Evolutionary conservation across 2,113 vertebrate species (phyloP).

Genomic region (Rhinoptilus africanus): DNA sequence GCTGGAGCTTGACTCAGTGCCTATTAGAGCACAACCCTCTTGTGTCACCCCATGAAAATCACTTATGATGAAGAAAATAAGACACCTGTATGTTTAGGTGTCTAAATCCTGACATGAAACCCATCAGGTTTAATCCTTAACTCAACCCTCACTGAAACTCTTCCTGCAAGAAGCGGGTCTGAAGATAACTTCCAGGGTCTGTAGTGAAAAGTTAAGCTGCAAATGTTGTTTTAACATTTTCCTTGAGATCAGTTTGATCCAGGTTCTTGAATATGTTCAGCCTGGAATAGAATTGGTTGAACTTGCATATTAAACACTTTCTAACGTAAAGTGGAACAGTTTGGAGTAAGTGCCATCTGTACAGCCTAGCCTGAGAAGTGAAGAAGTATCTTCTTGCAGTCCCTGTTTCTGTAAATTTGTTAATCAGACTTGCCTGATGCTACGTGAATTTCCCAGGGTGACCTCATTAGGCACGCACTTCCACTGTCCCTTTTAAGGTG

Average conservation of each 20-base stretch:
- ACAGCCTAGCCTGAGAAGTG: neutral
- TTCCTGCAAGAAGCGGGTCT: neutral
- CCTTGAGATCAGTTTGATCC: neutral
- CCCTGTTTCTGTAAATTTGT: neutral
- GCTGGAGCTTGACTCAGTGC: neutral
- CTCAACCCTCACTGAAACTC: neutral
- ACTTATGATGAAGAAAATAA: neutral
- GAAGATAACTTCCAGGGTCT: neutral
- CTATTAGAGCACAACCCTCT: neutral
- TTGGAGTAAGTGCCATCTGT: slow-evolving; percentile 13
- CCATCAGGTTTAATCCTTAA: neutral
- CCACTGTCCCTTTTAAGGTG: neutral
- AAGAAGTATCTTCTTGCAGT: neutral
- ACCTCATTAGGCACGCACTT: neutral
- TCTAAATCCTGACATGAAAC: neutral
- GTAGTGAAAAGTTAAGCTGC: neutral
- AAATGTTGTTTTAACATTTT: neutral
- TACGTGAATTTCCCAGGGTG: neutral
- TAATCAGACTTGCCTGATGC: neutral
- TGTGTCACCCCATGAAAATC: neutral
- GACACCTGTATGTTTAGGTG: neutral
- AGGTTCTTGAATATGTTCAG: neutral
- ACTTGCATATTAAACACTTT: neutral
- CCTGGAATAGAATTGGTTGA: slow-evolving; percentile 18
- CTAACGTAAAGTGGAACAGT: neutral